Percentiles rank a stretch among this genome's conserved stretches.
Conservation (phyloP, 2,797 vertebrate genomes). For the Phyllotis vaccarum region DNA sequence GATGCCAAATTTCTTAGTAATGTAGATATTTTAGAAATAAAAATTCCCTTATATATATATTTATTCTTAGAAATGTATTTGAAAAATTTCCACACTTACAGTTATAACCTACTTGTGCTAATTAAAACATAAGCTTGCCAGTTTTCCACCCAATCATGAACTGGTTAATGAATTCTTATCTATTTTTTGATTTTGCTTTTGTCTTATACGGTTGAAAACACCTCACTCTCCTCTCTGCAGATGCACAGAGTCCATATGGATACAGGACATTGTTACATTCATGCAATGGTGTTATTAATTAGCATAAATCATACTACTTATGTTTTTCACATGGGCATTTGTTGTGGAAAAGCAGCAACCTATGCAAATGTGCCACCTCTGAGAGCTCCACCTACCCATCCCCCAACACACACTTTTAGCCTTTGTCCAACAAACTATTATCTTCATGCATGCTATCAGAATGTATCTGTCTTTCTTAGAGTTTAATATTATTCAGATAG, state of each 20-base stretch:
- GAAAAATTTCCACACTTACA: not conserved
- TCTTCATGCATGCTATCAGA: not conserved
- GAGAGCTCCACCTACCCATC: accelerated
- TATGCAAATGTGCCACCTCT: not conserved
- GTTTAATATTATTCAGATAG: not conserved
- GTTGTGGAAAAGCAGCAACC: not conserved
- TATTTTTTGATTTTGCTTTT: not conserved
- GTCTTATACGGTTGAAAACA: not conserved
- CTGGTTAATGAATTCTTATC: not conserved
- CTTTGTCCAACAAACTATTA: not conserved
- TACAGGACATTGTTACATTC: not conserved
- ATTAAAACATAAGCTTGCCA: not conserved
- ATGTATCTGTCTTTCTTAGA: not conserved
- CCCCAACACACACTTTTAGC: not conserved
- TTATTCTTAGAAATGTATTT: not conserved
- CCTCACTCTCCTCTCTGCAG: not conserved
- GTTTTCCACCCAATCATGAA: not conserved
- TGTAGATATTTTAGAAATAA: not conserved
- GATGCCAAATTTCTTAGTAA: not conserved
- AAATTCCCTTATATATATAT: not conserved
- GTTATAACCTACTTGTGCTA: not conserved
- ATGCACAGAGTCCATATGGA: not conserved
- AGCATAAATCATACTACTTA: not conserved
- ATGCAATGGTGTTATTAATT: accelerated
- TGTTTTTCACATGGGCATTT: not conserved